phyloP scores from a whole-genome alignment of 2,888 invertebrate genomes.

The Protonemura montana region DNA sequence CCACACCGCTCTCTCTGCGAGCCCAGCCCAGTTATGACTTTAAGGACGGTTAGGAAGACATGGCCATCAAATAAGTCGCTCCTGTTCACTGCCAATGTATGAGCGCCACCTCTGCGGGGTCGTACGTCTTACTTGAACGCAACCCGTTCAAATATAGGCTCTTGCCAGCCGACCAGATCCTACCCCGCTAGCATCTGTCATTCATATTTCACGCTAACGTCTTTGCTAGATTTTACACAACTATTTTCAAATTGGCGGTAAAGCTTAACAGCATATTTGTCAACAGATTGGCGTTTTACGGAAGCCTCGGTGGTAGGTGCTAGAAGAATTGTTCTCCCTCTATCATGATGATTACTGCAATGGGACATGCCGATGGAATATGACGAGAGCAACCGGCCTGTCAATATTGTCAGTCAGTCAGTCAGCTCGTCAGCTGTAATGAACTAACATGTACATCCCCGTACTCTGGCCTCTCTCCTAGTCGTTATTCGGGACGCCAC shows the following conservation, averaged over 20 bases:
- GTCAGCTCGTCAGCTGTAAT: slow-evolving; percentile 17
- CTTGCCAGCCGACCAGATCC: not conserved
- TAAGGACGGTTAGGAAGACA: not conserved
- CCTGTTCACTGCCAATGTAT: not conserved
- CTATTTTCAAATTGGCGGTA: not conserved
- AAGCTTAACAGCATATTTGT: not conserved
- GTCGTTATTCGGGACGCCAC: not conserved
- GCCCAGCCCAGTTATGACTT: not conserved
- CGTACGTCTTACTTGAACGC: not conserved
- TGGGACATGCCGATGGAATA: not conserved
- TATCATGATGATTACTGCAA: slow-evolving; percentile 15
- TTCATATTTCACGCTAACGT: not conserved
- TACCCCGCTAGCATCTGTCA: not conserved
- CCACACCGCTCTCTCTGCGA: not conserved
- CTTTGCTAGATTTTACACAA: not conserved
- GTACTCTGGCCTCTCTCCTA: not conserved
- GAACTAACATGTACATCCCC: slow-evolving; percentile 14
- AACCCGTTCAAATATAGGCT: too few species aligned
- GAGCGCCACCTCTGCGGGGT: not conserved
- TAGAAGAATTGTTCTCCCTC: not conserved
- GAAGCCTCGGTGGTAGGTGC: not conserved
- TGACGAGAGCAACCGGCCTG: not conserved
- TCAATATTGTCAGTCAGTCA: slow-evolving; percentile 33
- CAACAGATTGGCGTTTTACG: not conserved
- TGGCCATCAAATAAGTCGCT: slow-evolving; percentile 22